Evolutionary conservation across 2,888 invertebrate genomes (phyloP).

Genomic region (Myathropa florea): DNA sequence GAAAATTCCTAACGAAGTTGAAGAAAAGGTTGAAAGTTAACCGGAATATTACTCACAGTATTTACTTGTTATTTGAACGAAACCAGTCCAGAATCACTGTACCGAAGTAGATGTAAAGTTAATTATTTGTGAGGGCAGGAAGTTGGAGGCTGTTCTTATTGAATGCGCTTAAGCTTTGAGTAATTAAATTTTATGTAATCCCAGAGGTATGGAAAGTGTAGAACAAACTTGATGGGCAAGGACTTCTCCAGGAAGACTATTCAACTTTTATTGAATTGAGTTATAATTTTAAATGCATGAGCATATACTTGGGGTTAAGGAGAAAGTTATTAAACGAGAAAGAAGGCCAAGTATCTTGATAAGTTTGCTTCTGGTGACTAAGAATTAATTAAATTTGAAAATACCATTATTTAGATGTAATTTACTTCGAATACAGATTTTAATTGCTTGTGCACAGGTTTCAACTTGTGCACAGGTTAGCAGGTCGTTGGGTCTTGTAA

Average conservation of each 20-base stretch:
- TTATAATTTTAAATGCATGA: conserved; percentile 26
- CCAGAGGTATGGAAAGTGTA: neutral
- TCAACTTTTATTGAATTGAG: conserved; percentile 31
- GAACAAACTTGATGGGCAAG: conserved; percentile 17
- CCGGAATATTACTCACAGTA: conserved; percentile 21
- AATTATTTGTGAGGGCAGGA: conserved; percentile 21
- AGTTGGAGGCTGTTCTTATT: neutral
- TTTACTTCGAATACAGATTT: neutral
- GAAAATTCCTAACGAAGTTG: neutral
- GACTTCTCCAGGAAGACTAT: conserved; percentile 26
- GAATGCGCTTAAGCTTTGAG: conserved; percentile 30
- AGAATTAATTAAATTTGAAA: conserved; percentile 18
- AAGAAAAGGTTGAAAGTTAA: conserved; percentile 23
- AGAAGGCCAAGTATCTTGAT: neutral
- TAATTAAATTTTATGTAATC: conserved; percentile 52
- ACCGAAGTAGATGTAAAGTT: conserved; percentile 40
- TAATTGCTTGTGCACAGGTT: neutral
- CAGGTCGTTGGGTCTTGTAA: too few species aligned
- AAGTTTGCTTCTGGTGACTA: neutral
- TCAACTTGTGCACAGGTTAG: too few species aligned
- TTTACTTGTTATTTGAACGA: conserved; percentile 20
- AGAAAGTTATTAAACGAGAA: neutral
- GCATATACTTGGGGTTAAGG: neutral
- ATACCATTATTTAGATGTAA: neutral
- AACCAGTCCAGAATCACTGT: neutral